Percentiles rank a stretch among this genome's conserved stretches.
Evolutionary conservation across 2,888 invertebrate genomes (phyloP).

Genomic region (Arctia plantaginis): DNA sequence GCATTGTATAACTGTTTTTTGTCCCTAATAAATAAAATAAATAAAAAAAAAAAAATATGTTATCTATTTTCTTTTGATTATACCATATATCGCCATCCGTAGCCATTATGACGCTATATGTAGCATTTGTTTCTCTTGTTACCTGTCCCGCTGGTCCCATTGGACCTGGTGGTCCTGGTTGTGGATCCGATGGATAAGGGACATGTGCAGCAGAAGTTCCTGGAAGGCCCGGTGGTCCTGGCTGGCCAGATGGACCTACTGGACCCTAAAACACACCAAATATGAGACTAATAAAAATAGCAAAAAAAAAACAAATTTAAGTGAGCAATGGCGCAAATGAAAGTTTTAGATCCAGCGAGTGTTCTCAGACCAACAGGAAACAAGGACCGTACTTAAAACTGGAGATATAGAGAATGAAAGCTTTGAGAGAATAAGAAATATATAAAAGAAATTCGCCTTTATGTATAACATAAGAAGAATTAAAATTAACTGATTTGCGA

Average conservation of each 20-base stretch:
- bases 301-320: no score
- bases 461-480: not conserved
- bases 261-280: conserved; percentile 64
- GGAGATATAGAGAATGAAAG: not conserved
- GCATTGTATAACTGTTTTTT: no score
- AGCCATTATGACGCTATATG: not conserved
- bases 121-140: conserved; percentile 14
- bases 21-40: no score
- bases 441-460: not conserved
- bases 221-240: conserved; percentile 73
- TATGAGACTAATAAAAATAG: no score
- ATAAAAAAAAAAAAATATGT: no score
- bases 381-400: not conserved
- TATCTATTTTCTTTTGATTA: no score
- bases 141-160: conserved; percentile 77
- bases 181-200: conserved; percentile 61
- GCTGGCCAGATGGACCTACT: conserved; percentile 73
- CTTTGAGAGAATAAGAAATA: not conserved
- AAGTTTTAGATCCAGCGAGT: not conserved
- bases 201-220: conserved; percentile 66
- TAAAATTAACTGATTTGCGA: not conserved
- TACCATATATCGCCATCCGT: not conserved
- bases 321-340: not conserved
- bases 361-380: not conserved
- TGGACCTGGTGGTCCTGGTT: conserved; percentile 78